These are phyloP conservation scores for Drosophila niveifrons DNA, from an alignment of 2,888 invertebrate species.

Conservation along the genomic window DNA sequence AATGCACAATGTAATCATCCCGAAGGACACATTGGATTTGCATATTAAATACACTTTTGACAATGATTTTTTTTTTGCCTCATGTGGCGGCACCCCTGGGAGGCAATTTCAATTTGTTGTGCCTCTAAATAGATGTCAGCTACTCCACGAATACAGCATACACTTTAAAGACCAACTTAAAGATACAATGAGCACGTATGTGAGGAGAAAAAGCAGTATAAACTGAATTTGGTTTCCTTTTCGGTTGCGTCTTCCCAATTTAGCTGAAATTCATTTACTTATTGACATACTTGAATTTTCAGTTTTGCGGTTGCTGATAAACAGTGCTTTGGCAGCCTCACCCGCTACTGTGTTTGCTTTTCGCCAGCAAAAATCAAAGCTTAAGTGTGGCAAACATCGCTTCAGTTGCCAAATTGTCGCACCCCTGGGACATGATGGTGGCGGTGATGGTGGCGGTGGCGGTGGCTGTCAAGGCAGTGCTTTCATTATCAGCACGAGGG, in stretches of 20 bases:
- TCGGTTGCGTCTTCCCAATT: constrained; percentile 31
- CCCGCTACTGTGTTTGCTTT: constrained; percentile 36
- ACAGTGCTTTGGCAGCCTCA: constrained; percentile 15
- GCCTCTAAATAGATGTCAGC: constrained; percentile 46
- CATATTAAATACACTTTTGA: constrained; percentile 65
- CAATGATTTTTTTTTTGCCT: constrained; percentile 28
- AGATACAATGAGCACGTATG: neutral
- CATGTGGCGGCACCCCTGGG: constrained; percentile 46
- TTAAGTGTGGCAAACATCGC: constrained; percentile 42
- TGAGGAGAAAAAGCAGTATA: neutral
- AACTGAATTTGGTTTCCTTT: constrained; percentile 21
- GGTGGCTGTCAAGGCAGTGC: constrained; percentile 45
- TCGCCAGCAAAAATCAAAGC: constrained; percentile 57
- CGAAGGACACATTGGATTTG: constrained; percentile 68
- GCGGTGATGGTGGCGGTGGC: too few species aligned
- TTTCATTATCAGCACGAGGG: constrained; percentile 66
- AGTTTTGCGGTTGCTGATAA: constrained; percentile 43
- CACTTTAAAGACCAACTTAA: constrained; percentile 1
- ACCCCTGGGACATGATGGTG: constrained; percentile 55
- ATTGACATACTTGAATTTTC: constrained; percentile 60
- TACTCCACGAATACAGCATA: constrained; percentile 18
- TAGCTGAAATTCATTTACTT: constrained; percentile 68
- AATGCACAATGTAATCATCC: constrained; percentile 61
- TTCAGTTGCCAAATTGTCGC: constrained; percentile 49
- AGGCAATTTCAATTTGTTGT: constrained; percentile 57